These are phyloP conservation scores for Galemys pyrenaicus DNA, from an alignment of 2,113 vertebrate genomes.

Conservation along the genomic window DNA sequence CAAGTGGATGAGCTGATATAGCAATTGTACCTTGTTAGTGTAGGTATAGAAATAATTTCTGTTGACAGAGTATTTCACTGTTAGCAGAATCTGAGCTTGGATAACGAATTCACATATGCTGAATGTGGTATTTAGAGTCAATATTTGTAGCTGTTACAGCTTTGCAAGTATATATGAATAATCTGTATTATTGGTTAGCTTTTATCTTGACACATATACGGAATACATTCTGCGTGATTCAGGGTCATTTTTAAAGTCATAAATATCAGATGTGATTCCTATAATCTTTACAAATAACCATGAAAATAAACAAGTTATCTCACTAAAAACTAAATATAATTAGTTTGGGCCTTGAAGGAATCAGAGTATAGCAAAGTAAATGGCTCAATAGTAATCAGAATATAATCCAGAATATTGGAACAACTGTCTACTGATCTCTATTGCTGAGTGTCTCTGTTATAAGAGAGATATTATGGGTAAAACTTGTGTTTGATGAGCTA, in stretches of 20 bases:
- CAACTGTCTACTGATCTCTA: not conserved
- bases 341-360: not conserved
- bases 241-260: slow-evolving; percentile 6
- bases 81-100: not conserved
- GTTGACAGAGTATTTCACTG: not conserved
- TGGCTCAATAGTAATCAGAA: not conserved
- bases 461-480: not conserved
- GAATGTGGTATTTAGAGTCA: too few relatives aligned
- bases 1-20: not conserved
- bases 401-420: not conserved
- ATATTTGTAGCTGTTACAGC: not conserved
- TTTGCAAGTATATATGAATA: not conserved
- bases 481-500: not conserved
- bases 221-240: slow-evolving; percentile 9
- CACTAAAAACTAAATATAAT: not conserved
- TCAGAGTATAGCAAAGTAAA: not conserved
- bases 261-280: not conserved
- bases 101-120: too few relatives aligned
- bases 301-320: slow-evolving; percentile 20
- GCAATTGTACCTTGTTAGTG: not conserved
- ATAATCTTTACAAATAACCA: not conserved
- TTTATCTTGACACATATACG: not conserved
- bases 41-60: not conserved
- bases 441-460: not conserved
- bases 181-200: not conserved